Percentiles rank a stretch among this genome's conserved stretches.
phyloP scores from a whole-genome alignment of 2,797 vertebrate genomes.

The Pantherophis alleghaniensis region DNA sequence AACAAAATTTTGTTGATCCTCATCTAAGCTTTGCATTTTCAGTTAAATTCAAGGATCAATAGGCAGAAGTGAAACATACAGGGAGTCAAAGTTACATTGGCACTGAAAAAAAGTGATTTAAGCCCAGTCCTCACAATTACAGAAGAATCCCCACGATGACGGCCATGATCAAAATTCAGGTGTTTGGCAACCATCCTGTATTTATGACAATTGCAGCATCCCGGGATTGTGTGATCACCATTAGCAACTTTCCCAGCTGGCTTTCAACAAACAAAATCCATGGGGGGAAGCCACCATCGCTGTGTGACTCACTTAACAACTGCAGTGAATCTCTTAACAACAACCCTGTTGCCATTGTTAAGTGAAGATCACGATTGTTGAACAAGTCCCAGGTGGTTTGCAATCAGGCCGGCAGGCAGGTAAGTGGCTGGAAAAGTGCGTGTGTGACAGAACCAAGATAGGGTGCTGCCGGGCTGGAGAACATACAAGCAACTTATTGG shows the following conservation, averaged over 20 bases:
- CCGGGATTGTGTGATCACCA: neutral
- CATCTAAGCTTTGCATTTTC: neutral
- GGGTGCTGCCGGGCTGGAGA: too few species aligned
- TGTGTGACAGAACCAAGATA: too few species aligned
- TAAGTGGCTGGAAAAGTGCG: too few species aligned
- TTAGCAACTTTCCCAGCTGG: neutral
- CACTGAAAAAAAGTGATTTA: neutral
- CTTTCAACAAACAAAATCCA: neutral
- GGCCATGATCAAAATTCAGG: neutral
- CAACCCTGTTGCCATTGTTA: neutral
- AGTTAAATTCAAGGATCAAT: neutral
- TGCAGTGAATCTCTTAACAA: neutral
- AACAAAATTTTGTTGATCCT: neutral
- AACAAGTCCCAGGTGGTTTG: neutral
- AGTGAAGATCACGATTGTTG: neutral
- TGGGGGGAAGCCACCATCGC: neutral
- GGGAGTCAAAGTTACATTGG: neutral
- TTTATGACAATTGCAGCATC: neutral
- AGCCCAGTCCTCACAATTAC: neutral
- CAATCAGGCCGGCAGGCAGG: too few species aligned
- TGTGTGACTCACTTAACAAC: neutral
- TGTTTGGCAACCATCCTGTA: neutral
- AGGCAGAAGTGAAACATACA: neutral
- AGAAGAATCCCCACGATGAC: neutral
- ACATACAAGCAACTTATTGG: too few species aligned